Conservation (phyloP, 1,140 invertebrate genomes). For the Brachionus koreanus region DNA sequence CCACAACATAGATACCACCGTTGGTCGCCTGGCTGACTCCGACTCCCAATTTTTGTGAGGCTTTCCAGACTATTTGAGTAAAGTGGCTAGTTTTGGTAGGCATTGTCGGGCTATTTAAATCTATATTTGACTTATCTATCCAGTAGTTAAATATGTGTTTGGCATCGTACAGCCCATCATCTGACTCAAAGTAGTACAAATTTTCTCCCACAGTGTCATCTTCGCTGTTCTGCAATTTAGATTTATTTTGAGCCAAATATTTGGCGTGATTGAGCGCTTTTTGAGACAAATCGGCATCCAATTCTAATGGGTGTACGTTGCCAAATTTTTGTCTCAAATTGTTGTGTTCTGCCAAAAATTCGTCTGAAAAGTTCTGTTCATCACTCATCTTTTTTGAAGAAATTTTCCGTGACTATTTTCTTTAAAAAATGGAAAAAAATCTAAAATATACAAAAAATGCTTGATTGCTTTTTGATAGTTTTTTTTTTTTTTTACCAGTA, state of each 20-base stretch:
- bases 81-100: neutral
- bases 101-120: neutral
- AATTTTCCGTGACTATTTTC: neutral
- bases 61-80: slow-evolving; percentile 44
- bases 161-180: slow-evolving; percentile 11
- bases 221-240: neutral
- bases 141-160: slow-evolving; percentile 26
- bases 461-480: neutral
- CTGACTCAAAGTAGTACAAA: slow-evolving; percentile 38
- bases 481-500: neutral
- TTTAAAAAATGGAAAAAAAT: slow-evolving; percentile 11
- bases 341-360: slow-evolving; percentile 20
- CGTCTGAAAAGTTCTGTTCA: neutral
- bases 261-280: slow-evolving; percentile 19
- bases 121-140: slow-evolving; percentile 17
- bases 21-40: neutral
- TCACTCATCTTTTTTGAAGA: neutral
- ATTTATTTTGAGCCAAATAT: neutral
- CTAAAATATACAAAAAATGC: slow-evolving; percentile 20
- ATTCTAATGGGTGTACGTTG: neutral
- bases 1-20: slow-evolving; percentile 6
- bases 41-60: neutral
- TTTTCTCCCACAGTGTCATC: slow-evolving; percentile 40
- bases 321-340: slow-evolving; percentile 26
- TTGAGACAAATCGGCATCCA: neutral